Percentiles rank a stretch among this genome's conserved stretches.
These are phyloP conservation scores for Nymphalis urticae DNA, from an alignment of 2,888 invertebrate genomes.

Conservation along the genomic window DNA sequence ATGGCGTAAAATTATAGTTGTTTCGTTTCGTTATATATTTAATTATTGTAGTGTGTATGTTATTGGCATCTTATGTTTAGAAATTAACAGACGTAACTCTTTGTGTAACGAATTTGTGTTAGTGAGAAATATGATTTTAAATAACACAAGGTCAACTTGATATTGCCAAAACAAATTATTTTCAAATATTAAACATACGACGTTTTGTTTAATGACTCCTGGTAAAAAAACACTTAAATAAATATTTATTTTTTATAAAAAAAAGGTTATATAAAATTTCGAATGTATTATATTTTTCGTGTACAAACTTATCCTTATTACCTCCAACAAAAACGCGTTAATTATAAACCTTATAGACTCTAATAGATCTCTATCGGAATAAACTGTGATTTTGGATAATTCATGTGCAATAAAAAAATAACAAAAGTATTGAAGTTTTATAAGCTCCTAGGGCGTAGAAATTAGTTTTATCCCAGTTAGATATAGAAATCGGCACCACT, in stretches of 20 bases:
- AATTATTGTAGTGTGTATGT: too few species aligned
- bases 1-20: too few species aligned
- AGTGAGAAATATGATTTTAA: too few species aligned
- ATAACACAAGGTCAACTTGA: too few species aligned
- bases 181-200: not conserved
- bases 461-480: slow-evolving; percentile 15
- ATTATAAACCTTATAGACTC: slow-evolving; percentile 8
- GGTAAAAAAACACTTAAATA: not conserved
- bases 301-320: not conserved
- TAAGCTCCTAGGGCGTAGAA: slow-evolving; percentile 31
- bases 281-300: not conserved
- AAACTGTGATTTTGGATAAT: slow-evolving; percentile 68
- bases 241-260: too few species aligned
- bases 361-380: slow-evolving; percentile 62
- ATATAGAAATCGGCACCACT: not conserved
- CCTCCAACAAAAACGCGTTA: slow-evolving; percentile 5
- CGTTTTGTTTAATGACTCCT: slow-evolving; percentile 3
- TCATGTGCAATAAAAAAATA: slow-evolving; percentile 63
- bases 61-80: too few species aligned
- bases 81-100: too few species aligned
- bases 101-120: too few species aligned
- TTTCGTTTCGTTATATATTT: too few species aligned
- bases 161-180: not conserved
- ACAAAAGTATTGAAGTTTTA: slow-evolving; percentile 9
- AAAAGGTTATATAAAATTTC: too few species aligned